phyloP scores from a whole-genome alignment of 2,888 invertebrate genomes.

The Ectobius pallidus region DNA sequence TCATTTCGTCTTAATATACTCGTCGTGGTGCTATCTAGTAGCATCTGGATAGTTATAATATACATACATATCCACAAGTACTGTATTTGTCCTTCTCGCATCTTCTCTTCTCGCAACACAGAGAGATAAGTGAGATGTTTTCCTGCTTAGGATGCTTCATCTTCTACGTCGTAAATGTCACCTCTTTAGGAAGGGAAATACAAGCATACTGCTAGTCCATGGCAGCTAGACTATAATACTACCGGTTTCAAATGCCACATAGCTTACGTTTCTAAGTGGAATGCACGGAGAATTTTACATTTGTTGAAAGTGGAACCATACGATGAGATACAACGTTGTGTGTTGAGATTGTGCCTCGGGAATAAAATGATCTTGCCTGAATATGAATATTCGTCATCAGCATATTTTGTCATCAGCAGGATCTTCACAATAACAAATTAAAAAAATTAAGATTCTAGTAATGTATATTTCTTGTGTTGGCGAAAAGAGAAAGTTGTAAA shows the following conservation, averaged over 20 bases:
- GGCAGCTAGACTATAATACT: background rate
- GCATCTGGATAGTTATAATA: background rate
- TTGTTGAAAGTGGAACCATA: background rate
- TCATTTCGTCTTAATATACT: background rate
- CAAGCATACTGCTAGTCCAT: background rate
- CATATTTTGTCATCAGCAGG: too few species aligned
- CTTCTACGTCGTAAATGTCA: slow-evolving; percentile 21
- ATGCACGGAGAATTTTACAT: background rate
- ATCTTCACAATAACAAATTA: too few species aligned
- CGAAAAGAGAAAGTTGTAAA: too few species aligned
- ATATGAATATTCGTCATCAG: too few species aligned
- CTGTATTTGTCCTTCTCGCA: background rate
- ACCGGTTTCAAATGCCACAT: too few species aligned
- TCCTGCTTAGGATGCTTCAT: background rate
- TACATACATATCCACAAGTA: background rate
- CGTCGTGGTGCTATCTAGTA: background rate
- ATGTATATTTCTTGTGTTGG: too few species aligned
- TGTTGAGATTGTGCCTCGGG: too few species aligned
- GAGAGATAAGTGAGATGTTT: slow-evolving; percentile 14
- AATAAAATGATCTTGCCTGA: too few species aligned
- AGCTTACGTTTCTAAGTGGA: background rate
- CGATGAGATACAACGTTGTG: too few species aligned
- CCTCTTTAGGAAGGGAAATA: slow-evolving; percentile 4
- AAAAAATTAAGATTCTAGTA: too few species aligned
- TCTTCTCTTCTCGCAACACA: too few species aligned